Conservation (phyloP, 2,888 invertebrate species). For the Hoplodrina ambigua region DNA sequence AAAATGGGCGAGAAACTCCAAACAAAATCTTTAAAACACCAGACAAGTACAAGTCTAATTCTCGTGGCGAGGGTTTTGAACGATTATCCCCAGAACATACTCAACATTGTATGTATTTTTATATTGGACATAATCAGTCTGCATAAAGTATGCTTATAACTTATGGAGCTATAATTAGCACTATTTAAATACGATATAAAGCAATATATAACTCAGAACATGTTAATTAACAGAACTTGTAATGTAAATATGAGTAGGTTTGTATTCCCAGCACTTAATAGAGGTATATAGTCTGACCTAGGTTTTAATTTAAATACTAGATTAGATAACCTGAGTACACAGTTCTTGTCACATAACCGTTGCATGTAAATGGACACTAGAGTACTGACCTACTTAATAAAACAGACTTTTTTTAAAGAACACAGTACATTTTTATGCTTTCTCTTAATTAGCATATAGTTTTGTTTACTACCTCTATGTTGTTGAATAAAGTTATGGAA, state of each 20-base stretch:
- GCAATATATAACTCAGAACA: not conserved
- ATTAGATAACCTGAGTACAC: slow-evolving; percentile 30
- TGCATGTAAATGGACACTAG: slow-evolving; percentile 40
- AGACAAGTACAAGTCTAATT: too few species aligned
- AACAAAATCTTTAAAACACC: too few species aligned
- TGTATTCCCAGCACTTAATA: not conserved
- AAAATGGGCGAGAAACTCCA: too few species aligned
- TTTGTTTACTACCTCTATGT: slow-evolving; percentile 3
- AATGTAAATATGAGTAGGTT: not conserved
- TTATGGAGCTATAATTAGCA: not conserved
- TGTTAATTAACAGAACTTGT: not conserved
- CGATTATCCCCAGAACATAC: too few species aligned
- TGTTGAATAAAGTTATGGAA: slow-evolving; percentile 7
- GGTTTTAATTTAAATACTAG: slow-evolving; percentile 43
- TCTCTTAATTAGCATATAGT: slow-evolving; percentile 43
- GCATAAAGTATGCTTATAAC: not conserved
- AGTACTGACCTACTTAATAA: slow-evolving; percentile 29
- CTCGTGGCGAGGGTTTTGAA: too few species aligned
- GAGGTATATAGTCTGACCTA: not conserved
- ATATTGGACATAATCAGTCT: too few species aligned
- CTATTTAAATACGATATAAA: not conserved
- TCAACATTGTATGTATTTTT: too few species aligned
- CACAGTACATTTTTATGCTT: slow-evolving; percentile 13
- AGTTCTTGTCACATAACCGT: slow-evolving; percentile 14
- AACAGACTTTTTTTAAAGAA: slow-evolving; percentile 20